Base-by-base conservation (phyloP, 1,140 invertebrate species). In the Laodelphax striatellus region DNA sequence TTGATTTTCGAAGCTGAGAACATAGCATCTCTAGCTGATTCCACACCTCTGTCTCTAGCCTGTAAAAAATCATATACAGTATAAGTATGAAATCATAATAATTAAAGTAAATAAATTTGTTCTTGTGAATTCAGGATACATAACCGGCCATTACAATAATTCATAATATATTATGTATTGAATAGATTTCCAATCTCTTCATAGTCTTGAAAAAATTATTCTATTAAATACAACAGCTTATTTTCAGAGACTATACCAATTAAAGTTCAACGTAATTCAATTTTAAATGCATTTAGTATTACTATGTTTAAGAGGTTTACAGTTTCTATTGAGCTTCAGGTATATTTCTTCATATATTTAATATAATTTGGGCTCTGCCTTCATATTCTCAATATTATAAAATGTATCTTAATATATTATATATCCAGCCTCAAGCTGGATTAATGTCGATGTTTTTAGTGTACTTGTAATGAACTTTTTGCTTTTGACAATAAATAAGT, bases 1-100 rank as follows among this genome's bases (percentile, higher is more conserved):
- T 99, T 99, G 38, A 99, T 99, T 70, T 92, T 94, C 69, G 93
- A 80, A 34, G 95, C 97, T 64, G 72, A 70, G 72, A 99, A 98
- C 95, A 99, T 98, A 31, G 86, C 88, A 77, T 92, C 82, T 67
- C 94, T 80, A 14, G 91, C 89, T 64, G 83, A 76, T 73, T 91
- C 89, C 34, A 99, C 83, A 68, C 90, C 84, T 6, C 94, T 77
- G 31, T 82, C 83, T 70, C 82, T 83, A 2, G 94, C 94, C 84
- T 88, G 63, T 19, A 71, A 67, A 59, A 57, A 52, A 65, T n/a
- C n/a, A n/a, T n/a, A n/a, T n/a, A n/a, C n/a, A n/a, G n/a, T n/a
- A n/a, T 41, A 50, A 53, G 56, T 50, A 41, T 28, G 55, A 62
- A 43, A 24, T 61, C 22, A 13, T n/a, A 24, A 61, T 34, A 4